Base-by-base conservation (phyloP, 2,888 invertebrate species). In the Campoletis raptor region DNA sequence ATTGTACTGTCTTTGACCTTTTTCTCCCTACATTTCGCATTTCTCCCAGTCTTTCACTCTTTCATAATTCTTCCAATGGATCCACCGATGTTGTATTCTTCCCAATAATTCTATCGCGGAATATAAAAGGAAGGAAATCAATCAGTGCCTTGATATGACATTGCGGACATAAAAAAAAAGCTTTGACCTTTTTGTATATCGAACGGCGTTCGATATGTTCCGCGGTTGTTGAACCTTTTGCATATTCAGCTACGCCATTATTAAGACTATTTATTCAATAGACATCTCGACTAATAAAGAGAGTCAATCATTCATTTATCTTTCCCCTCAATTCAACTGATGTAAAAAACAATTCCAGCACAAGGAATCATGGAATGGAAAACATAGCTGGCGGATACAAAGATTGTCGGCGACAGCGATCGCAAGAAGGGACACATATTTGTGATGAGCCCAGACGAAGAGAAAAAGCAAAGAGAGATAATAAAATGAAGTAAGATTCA, bases 1-100 rank as follows among this genome's bases (percentile, higher is more conserved):
- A 73, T 79, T 52, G 61, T 64, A 40, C 66, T 57, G 24, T 73
- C 15, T 67, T 21, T 40, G 36, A 57, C 24, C 37, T 42, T 24
- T 70, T 48, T 66, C 7, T 78, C 54, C 77, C 42, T 69, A 24
- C 21, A 21, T 36, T 48, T 36, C 36, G 15, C 61, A 24, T 61
- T 10, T 18, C 66, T 18, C 45, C n/a, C n/a, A 15, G 12, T n/a
- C 66, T 48, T 30, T 18, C 66, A 18, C 5, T 42, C 1, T 21
- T 15, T 12, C 21, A 61, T 61, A 61, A 61, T 61, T 30, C 30
- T 12, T 30, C 36, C 9, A 18, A 37, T 3, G 12, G 45, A 18
- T 18, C 21, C 30, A 0, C 15, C 15, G 70, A 70, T 21, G 24
- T 24, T 3, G 45, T 30, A 70, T 70, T 18, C 15, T 70, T 45